These are phyloP conservation scores for Entomobrya proxima DNA, from an alignment of 2,888 invertebrate genomes.

Conservation along the genomic window DNA sequence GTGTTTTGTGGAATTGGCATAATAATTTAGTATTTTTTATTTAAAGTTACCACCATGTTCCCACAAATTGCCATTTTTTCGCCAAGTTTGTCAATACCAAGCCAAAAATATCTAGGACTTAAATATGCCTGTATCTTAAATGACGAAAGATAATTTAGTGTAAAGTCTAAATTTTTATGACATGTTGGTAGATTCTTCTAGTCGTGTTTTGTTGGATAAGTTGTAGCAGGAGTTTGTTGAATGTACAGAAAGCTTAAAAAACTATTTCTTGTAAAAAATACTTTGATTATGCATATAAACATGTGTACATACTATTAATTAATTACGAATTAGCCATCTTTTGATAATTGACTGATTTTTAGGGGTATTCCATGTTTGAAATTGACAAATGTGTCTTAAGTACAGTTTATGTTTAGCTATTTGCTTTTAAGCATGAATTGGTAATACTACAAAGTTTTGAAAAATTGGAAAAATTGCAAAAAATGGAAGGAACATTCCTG, in stretches of 20 bases:
- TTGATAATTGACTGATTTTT: conserved; percentile 18
- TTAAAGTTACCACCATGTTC: no score
- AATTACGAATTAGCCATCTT: background rate
- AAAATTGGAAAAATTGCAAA: background rate
- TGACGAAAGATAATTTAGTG: background rate
- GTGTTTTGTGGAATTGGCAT: background rate
- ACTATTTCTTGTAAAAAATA: conserved; percentile 15
- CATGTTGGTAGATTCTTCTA: conserved; percentile 37
- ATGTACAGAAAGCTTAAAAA: background rate
- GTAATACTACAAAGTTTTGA: no score
- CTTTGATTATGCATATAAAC: no score
- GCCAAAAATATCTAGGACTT: no score
- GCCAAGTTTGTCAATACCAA: no score
- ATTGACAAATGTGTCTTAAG: background rate
- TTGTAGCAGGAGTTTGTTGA: background rate
- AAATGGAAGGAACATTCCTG: background rate
- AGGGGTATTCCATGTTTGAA: background rate
- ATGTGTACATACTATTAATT: background rate
- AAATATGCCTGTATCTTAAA: background rate
- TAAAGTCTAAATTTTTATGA: background rate
- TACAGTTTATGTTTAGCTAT: background rate
- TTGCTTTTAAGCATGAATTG: no score
- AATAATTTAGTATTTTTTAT: background rate
- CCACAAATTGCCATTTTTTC: no score
- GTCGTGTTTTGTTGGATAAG: background rate